Conservation (phyloP, 2,888 invertebrate species). For the Byasa hedistus region DNA sequence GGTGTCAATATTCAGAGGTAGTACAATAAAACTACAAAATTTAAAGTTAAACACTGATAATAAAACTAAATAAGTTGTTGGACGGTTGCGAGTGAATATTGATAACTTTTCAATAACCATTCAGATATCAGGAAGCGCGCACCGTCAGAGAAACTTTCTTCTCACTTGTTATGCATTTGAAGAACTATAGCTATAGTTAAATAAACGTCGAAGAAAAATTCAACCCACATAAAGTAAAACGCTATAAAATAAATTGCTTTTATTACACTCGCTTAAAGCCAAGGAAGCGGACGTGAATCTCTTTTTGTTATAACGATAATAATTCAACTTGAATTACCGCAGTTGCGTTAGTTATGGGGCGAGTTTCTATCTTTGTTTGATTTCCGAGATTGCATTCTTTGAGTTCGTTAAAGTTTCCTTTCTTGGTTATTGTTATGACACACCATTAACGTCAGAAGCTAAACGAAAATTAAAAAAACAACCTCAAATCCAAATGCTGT, state of each 20-base stretch:
- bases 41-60: too few species aligned
- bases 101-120: not conserved
- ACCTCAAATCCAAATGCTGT: too few species aligned
- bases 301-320: slow-evolving; percentile 31
- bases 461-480: too few species aligned
- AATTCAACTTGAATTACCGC: slow-evolving; percentile 29
- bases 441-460: too few species aligned
- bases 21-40: too few species aligned
- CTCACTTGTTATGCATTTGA: not conserved
- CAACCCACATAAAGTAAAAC: slow-evolving; percentile 22
- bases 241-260: slow-evolving; percentile 30
- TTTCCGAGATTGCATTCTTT: slow-evolving; percentile 11
- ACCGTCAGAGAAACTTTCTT: not conserved
- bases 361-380: slow-evolving; percentile 30
- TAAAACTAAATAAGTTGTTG: too few species aligned
- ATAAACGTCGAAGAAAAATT: slow-evolving; percentile 9
- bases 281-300: slow-evolving; percentile 27
- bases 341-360: slow-evolving; percentile 27
- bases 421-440: too few species aligned
- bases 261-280: slow-evolving; percentile 30
- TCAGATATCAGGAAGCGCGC: not conserved
- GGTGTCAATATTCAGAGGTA: too few species aligned
- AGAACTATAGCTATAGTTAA: not conserved
- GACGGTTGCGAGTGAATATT: too few species aligned
- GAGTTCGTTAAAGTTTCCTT: slow-evolving; percentile 13